phyloP scores from a whole-genome alignment of 1,140 invertebrate genomes.

The Gerris buenoi region DNA sequence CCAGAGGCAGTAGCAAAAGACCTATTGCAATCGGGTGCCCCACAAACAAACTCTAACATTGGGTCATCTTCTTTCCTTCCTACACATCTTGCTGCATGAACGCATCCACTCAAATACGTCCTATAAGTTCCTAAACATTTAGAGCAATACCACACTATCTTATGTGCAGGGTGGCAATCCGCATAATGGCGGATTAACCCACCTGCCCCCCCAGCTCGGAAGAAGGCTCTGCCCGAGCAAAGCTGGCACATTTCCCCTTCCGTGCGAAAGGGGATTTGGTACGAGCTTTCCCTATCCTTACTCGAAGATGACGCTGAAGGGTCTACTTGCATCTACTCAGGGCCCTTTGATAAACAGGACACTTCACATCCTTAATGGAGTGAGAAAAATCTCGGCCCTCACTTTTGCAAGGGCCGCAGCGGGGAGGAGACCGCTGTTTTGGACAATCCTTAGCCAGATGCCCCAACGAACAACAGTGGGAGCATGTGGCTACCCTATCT shows the following conservation, averaged over 20 bases:
- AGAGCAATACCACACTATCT: not conserved
- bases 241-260: not conserved
- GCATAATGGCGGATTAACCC: not conserved
- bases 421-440: not conserved
- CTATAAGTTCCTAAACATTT: not conserved
- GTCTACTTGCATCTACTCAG: not conserved
- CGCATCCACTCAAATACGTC: not conserved
- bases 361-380: not conserved
- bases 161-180: not conserved
- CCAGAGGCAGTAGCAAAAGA: not conserved
- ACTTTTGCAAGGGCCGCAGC: not conserved
- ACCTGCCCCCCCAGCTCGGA: not conserved
- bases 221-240: not conserved
- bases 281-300: not conserved
- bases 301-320: not conserved
- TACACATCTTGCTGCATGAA: not conserved
- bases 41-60: not conserved
- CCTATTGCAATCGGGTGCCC: not conserved
- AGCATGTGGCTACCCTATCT: not conserved
- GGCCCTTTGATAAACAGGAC: not conserved
- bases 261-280: not conserved
- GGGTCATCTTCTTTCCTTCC: not conserved
- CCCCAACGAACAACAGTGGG: not conserved
- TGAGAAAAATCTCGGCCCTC: not conserved
- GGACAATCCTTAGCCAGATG: not conserved